Evolutionary conservation across 2,888 invertebrate species (phyloP).

Genomic region (Meiosimyza platycephala): DNA sequence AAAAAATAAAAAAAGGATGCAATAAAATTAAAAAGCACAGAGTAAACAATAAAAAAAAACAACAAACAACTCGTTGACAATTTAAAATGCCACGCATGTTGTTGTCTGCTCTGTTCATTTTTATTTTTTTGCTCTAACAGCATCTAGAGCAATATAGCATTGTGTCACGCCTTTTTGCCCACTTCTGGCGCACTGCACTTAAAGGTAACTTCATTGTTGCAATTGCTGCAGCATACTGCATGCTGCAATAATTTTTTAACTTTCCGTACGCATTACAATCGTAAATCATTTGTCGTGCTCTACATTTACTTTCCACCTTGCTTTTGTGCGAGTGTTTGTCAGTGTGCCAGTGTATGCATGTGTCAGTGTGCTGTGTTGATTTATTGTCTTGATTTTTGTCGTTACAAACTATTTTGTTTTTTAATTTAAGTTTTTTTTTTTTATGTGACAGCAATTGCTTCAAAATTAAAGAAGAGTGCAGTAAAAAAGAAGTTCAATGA

Average conservation of each 20-base stretch:
- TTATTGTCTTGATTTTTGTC: constrained; percentile 27
- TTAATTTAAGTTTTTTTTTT: too few relatives aligned
- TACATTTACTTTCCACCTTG: constrained; percentile 23
- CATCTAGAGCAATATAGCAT: too few relatives aligned
- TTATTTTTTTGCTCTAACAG: background rate
- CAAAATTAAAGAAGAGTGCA: too few relatives aligned
- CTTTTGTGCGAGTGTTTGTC: background rate
- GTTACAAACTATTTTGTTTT: background rate
- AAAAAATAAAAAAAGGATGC: too few relatives aligned
- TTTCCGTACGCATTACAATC: constrained; percentile 32
- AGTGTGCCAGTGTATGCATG: background rate
- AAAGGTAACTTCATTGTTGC: background rate
- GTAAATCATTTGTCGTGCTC: constrained; percentile 33
- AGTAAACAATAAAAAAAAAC: background rate
- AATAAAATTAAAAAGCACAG: background rate
- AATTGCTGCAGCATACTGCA: background rate
- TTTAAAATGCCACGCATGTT: constrained; percentile 28
- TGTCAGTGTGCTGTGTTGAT: constrained; percentile 23
- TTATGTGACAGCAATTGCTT: too few relatives aligned
- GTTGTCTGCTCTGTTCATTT: background rate
- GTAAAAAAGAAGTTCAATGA: too few relatives aligned
- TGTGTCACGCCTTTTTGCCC: background rate
- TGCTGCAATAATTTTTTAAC: constrained; percentile 31
- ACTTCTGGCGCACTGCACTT: too few relatives aligned
- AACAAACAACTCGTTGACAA: constrained; percentile 21